phyloP scores from a whole-genome alignment of 2,797 vertebrate genomes.

The Mycteria americana region DNA sequence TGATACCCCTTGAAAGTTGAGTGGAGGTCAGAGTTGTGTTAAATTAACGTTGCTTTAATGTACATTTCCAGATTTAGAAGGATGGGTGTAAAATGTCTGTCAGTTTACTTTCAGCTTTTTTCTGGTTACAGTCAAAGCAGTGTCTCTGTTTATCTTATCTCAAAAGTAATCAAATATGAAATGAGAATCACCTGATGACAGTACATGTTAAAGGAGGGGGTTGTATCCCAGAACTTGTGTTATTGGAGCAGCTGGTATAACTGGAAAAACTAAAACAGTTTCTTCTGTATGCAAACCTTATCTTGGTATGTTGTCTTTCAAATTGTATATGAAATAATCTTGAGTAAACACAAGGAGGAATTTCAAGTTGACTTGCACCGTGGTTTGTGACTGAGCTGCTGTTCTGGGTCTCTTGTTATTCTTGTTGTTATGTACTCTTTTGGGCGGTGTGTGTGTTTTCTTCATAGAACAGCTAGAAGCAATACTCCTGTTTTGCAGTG shows the following conservation, averaged over 20 bases:
- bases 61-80: background rate
- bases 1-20: background rate
- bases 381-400: background rate
- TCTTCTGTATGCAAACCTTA: slow-evolving; percentile 3
- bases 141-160: background rate
- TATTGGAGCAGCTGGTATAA: slow-evolving; percentile 43
- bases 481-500: background rate
- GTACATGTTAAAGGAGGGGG: background rate
- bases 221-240: background rate
- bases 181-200: background rate
- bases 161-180: background rate
- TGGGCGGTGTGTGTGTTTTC: background rate
- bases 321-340: background rate
- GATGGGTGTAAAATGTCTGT: background rate
- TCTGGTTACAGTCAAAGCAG: background rate
- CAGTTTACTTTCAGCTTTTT: background rate
- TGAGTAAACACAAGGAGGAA: slow-evolving; percentile 16
- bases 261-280: slow-evolving; percentile 49
- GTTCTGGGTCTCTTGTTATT: background rate
- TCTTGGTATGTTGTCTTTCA: slow-evolving; percentile 31
- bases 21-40: background rate
- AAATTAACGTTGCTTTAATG: background rate
- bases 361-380: background rate
- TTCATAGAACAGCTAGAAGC: background rate
- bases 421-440: background rate